A percentile compares a stretch with the other conserved stretches of the same genome.
Evolutionary conservation across 2,888 invertebrate genomes (phyloP).

Genomic region (Autographa pulchrina): DNA sequence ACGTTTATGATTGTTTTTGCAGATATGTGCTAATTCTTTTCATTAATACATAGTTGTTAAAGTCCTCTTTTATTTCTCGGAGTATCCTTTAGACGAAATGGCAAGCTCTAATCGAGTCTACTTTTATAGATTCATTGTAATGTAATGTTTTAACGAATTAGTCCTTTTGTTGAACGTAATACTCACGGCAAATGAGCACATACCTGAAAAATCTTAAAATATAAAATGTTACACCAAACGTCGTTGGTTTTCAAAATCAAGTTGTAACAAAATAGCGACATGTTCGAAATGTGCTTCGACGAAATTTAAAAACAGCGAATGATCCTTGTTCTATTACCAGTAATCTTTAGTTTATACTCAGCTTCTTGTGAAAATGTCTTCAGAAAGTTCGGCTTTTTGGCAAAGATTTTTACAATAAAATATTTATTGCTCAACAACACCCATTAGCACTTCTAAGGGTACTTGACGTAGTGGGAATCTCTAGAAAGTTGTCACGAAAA

Average conservation of each 20-base stretch:
- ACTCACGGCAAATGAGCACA: too few species aligned
- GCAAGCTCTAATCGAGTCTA: neutral
- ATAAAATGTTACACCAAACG: too few species aligned
- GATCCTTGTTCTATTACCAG: too few species aligned
- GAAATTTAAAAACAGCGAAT: too few species aligned
- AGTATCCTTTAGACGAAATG: neutral
- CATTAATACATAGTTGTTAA: neutral
- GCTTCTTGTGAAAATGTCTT: neutral
- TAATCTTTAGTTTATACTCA: too few species aligned
- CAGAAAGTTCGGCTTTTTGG: neutral
- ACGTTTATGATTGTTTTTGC: neutral
- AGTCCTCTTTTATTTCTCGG: neutral
- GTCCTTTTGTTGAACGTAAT: too few species aligned
- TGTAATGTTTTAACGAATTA: too few species aligned
- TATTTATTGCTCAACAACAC: constrained; percentile 65
- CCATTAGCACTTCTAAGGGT: constrained; percentile 85
- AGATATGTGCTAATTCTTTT: neutral
- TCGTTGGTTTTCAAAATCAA: too few species aligned
- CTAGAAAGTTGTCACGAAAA: constrained; percentile 84
- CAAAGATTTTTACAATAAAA: constrained; percentile 13
- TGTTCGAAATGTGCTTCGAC: too few species aligned
- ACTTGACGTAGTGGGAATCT: constrained; percentile 78
- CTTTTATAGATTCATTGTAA: too few species aligned
- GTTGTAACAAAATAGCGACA: too few species aligned
- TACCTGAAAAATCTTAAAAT: too few species aligned